These are phyloP conservation scores for Noctua janthe DNA, from an alignment of 2,888 invertebrate species.

Conservation along the genomic window DNA sequence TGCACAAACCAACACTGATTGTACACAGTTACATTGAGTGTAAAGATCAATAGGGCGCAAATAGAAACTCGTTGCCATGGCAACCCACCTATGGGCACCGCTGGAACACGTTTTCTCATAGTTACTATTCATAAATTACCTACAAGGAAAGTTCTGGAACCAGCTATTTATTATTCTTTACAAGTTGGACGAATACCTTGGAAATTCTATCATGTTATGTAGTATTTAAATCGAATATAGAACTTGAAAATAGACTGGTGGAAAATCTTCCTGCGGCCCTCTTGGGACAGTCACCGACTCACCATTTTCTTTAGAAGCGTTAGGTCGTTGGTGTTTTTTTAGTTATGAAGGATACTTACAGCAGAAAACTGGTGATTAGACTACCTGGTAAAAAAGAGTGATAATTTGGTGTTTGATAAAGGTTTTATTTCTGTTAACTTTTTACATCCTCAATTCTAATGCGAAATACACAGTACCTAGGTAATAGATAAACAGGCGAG, in stretches of 20 bases:
- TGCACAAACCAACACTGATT: conserved; percentile 39
- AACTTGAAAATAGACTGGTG: background rate
- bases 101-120: conserved; percentile 31
- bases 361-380: background rate
- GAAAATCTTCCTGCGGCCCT: background rate
- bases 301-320: background rate
- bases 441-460: background rate
- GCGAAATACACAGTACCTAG: background rate
- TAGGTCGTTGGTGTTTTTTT: background rate
- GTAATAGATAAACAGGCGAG: conserved; percentile 18
- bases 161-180: conserved; percentile 13
- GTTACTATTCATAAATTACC: conserved; percentile 30
- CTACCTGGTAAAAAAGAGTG: background rate
- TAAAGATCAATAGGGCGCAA: conserved; percentile 48
- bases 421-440: background rate
- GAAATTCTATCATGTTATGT: background rate
- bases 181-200: background rate
- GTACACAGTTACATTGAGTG: conserved; percentile 29
- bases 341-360: background rate
- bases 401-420: background rate
- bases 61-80: conserved; percentile 43
- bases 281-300: background rate
- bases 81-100: conserved; percentile 25
- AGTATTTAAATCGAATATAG: background rate
- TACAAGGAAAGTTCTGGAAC: conserved; percentile 14